Evolutionary conservation across 2,797 vertebrate genomes (phyloP).

Genomic region (Ctenopoma multispine): DNA sequence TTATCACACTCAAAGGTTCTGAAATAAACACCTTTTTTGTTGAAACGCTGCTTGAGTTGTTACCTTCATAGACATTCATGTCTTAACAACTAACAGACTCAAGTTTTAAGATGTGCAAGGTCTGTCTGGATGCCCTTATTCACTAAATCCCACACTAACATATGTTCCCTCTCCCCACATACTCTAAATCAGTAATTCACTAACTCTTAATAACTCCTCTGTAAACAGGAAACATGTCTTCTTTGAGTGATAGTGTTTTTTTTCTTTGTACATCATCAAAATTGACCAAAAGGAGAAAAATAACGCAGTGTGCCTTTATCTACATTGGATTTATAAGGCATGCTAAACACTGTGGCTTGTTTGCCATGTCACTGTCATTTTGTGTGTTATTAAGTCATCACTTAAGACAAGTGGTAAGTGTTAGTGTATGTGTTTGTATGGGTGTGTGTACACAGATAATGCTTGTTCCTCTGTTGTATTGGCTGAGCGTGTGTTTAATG

Average conservation of each 20-base stretch:
- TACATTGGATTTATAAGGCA: no score
- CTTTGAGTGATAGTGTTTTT: background rate
- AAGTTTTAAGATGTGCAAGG: slow-evolving; percentile 42
- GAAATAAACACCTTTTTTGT: slow-evolving; percentile 80
- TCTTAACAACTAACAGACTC: slow-evolving; percentile 13
- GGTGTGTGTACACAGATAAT: slow-evolving; percentile 8
- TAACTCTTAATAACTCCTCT: slow-evolving; percentile 39
- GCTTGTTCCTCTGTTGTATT: slow-evolving; percentile 18
- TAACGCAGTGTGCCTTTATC: background rate
- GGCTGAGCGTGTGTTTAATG: slow-evolving; percentile 59
- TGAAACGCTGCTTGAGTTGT: slow-evolving; percentile 41
- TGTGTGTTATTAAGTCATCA: background rate
- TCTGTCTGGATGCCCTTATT: slow-evolving; percentile 31
- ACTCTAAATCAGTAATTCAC: slow-evolving; percentile 42
- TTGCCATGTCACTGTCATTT: background rate
- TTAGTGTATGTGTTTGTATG: background rate
- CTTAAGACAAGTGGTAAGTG: background rate
- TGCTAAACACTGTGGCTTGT: no score
- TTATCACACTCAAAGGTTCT: slow-evolving; percentile 73
- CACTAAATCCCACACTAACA: slow-evolving; percentile 51
- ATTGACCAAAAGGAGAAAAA: slow-evolving; percentile 22
- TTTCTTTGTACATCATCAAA: background rate
- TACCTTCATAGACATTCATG: slow-evolving; percentile 16
- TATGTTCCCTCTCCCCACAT: slow-evolving; percentile 36
- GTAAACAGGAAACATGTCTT: slow-evolving; percentile 37